Percentiles rank a stretch among this genome's conserved stretches.
These are phyloP conservation scores for Brevipalpus yothersi DNA, from an alignment of 1,140 invertebrate genomes.

Conservation along the genomic window DNA sequence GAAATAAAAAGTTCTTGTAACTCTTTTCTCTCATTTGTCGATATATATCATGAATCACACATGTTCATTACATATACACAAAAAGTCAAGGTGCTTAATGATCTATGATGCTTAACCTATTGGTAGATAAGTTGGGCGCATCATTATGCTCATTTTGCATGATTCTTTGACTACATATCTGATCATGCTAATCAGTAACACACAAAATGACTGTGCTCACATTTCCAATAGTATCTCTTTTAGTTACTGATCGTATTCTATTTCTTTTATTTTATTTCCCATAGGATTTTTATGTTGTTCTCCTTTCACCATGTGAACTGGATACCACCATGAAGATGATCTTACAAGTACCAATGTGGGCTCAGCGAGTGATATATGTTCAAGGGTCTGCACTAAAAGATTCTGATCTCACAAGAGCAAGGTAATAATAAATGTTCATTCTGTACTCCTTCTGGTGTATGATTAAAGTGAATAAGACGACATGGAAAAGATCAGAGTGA, in stretches of 20 bases:
- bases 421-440: slow-evolving; percentile 13
- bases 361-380: slow-evolving; percentile 88
- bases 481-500: background rate
- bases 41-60: too few relatives aligned
- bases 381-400: slow-evolving; percentile 85
- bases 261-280: background rate
- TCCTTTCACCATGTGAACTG: slow-evolving; percentile 86
- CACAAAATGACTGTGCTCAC: background rate
- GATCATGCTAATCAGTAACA: background rate
- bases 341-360: slow-evolving; percentile 90
- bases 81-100: too few relatives aligned
- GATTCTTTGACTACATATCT: background rate
- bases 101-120: too few relatives aligned
- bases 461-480: background rate
- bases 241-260: too few relatives aligned
- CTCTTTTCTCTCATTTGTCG: too few relatives aligned
- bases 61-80: too few relatives aligned
- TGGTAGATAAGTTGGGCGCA: background rate
- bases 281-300: slow-evolving; percentile 81
- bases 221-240: too few relatives aligned
- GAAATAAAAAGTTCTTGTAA: too few relatives aligned
- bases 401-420: slow-evolving; percentile 65
- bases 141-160: too few relatives aligned
- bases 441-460: background rate
- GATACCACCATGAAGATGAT: slow-evolving; percentile 94